Evolutionary conservation across 2,113 vertebrate species (phyloP).

Genomic region (Leptobrachium leishanense): DNA sequence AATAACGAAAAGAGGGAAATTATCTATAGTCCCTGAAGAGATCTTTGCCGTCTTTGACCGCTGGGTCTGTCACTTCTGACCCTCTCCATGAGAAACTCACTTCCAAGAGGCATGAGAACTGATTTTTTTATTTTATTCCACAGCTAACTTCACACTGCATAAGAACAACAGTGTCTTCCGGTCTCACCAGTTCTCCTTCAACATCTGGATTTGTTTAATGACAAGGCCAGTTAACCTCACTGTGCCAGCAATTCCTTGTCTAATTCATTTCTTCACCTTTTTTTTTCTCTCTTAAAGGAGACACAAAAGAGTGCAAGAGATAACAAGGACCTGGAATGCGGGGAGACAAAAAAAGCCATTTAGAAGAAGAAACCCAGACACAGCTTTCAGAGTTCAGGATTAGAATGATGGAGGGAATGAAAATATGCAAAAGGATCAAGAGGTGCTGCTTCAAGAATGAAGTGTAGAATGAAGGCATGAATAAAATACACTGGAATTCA

Average conservation of each 20-base stretch:
- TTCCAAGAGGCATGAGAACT: slow-evolving; percentile 51
- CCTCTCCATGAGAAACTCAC: slow-evolving; percentile 32
- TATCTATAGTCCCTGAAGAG: background rate
- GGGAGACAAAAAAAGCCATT: slow-evolving; percentile 7
- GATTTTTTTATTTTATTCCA: slow-evolving; percentile 22
- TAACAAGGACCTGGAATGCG: slow-evolving; percentile 33
- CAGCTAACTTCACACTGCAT: slow-evolving; percentile 57
- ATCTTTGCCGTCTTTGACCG: background rate
- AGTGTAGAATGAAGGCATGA: too few species aligned
- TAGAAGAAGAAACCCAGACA: slow-evolving; percentile 31
- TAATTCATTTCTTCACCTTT: background rate
- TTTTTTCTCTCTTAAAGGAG: background rate
- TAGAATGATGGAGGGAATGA: background rate
- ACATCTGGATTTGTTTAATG: slow-evolving; percentile 70
- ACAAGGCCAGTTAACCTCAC: slow-evolving; percentile 60
- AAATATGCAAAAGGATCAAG: background rate
- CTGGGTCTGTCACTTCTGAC: slow-evolving; percentile 12
- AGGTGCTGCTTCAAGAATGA: background rate
- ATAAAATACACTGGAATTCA: too few species aligned
- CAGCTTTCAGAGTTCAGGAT: slow-evolving; percentile 6
- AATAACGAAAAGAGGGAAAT: background rate
- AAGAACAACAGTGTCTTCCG: slow-evolving; percentile 57
- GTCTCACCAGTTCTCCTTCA: slow-evolving; percentile 61
- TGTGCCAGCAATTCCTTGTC: slow-evolving; percentile 16
- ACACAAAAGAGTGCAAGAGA: slow-evolving; percentile 28